Evolutionary conservation across 1,140 invertebrate genomes (phyloP).

Genomic region (Uloborus diversus): DNA sequence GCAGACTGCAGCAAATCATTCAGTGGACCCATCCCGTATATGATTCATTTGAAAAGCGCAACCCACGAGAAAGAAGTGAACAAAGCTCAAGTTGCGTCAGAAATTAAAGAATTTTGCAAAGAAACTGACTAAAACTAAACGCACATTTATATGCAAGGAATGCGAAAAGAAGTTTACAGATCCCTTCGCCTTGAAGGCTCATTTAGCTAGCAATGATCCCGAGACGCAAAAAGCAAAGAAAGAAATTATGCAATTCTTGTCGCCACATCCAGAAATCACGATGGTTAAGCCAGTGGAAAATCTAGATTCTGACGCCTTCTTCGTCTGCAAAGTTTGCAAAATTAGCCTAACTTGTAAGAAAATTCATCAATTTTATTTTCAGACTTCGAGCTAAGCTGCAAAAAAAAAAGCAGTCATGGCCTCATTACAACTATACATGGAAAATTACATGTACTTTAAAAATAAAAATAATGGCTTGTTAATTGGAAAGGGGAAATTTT

Average conservation of each 20-base stretch:
- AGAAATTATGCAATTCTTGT: not conserved
- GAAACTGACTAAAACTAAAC: not conserved
- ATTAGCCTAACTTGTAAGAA: not conserved
- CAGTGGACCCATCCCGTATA: conserved; percentile 1
- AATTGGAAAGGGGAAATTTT: too few relatives aligned
- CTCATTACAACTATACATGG: too few relatives aligned
- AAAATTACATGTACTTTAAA: too few relatives aligned
- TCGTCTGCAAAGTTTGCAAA: conserved; percentile 24
- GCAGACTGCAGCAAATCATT: too few relatives aligned
- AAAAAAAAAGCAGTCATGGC: too few relatives aligned
- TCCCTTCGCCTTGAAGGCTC: not conserved
- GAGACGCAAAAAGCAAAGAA: not conserved
- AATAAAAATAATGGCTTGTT: too few relatives aligned
- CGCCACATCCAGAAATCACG: conserved; percentile 8
- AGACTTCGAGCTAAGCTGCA: too few relatives aligned
- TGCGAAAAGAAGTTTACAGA: too few relatives aligned
- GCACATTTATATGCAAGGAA: too few relatives aligned
- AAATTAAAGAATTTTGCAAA: too few relatives aligned
- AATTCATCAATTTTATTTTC: too few relatives aligned
- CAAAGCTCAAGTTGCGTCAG: too few relatives aligned
- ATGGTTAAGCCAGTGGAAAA: conserved; percentile 3
- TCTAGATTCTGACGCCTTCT: not conserved
- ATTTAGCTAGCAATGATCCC: conserved; percentile 9
- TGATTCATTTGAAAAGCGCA: conserved; percentile 1
- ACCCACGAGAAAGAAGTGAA: not conserved